Conservation (phyloP, 2,888 invertebrate species). For the Rotaria macrura region DNA sequence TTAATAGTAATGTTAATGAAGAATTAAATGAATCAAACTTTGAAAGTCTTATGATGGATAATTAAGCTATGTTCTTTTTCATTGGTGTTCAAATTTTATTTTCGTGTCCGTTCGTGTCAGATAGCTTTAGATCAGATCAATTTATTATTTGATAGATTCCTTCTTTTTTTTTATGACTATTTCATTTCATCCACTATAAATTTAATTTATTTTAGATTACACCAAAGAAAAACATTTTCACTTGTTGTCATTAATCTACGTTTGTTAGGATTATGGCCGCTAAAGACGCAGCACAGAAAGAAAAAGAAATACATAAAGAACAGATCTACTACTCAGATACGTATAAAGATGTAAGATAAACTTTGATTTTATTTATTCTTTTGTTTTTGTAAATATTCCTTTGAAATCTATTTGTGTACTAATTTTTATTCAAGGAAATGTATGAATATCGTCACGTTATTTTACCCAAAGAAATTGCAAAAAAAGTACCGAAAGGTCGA, state of each 20-base stretch:
- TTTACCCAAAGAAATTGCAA: slow-evolving; percentile 29
- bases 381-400: background rate
- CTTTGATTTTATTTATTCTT: too few relatives aligned
- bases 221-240: background rate
- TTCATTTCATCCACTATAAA: background rate
- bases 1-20: background rate
- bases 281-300: slow-evolving; percentile 10
- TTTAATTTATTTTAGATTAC: background rate
- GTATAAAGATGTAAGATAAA: background rate
- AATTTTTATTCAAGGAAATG: background rate
- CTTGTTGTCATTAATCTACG: background rate
- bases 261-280: background rate
- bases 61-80: background rate
- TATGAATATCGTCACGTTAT: slow-evolving; percentile 30
- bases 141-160: background rate
- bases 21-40: background rate
- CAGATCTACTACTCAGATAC: slow-evolving; percentile 19
- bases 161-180: background rate
- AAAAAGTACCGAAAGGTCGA: slow-evolving; percentile 29
- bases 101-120: background rate
- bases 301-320: slow-evolving; percentile 10
- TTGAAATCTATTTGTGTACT: too few relatives aligned
- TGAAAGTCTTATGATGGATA: slow-evolving; percentile 1
- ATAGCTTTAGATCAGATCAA: background rate
- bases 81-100: background rate